A percentile compares a stretch with the other conserved stretches of the same genome.
These are phyloP conservation scores for Lycorma delicatula DNA, from an alignment of 1,140 invertebrate genomes.

Conservation along the genomic window DNA sequence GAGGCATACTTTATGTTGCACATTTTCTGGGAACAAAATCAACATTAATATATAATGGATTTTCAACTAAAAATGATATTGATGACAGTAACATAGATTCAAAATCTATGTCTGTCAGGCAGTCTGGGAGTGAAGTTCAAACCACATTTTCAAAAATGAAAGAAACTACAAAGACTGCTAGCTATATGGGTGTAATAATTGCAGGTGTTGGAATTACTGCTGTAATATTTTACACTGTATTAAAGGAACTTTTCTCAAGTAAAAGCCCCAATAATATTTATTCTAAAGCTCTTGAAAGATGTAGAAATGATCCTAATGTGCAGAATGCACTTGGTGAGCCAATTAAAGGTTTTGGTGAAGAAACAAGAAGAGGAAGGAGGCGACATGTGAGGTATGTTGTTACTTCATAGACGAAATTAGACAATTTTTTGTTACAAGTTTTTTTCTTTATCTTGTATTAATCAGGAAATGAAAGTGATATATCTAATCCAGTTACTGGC, in stretches of 20 bases:
- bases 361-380: slow-evolving; percentile 64
- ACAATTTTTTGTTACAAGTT: too few species aligned
- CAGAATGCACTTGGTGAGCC: slow-evolving; percentile 69
- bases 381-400: slow-evolving; percentile 54
- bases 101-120: too few species aligned
- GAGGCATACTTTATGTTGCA: not conserved
- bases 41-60: not conserved
- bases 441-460: too few species aligned
- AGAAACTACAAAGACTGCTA: slow-evolving; percentile 76
- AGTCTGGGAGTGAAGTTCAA: slow-evolving; percentile 45
- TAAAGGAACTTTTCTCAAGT: slow-evolving; percentile 76
- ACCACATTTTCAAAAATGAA: slow-evolving; percentile 60
- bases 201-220: slow-evolving; percentile 66
- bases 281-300: slow-evolving; percentile 62
- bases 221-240: slow-evolving; percentile 70
- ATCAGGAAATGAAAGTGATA: too few species aligned
- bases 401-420: too few species aligned
- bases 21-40: too few species aligned
- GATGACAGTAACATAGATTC: not conserved
- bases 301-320: slow-evolving; percentile 57
- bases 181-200: slow-evolving; percentile 71
- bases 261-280: slow-evolving; percentile 81
- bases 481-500: too few species aligned
- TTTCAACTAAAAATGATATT: not conserved
- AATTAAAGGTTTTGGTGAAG: slow-evolving; percentile 83